Conservation (phyloP, 2,888 invertebrate genomes). For the Hypsopygia costalis region DNA sequence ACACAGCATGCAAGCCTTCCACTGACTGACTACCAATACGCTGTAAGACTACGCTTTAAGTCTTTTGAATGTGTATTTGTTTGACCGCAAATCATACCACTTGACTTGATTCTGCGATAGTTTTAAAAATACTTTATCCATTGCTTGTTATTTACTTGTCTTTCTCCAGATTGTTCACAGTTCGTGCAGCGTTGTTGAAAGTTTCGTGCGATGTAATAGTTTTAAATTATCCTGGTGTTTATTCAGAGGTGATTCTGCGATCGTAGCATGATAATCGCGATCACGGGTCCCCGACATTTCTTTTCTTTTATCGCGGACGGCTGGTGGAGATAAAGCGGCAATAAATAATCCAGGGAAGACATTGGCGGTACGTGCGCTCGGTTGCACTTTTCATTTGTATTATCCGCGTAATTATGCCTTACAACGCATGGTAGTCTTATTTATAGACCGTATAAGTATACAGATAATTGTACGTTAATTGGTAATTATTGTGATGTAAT, state of each 20-base stretch:
- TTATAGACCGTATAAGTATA: slow-evolving; percentile 46
- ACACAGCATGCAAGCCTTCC: slow-evolving; percentile 51
- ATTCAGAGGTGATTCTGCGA: slow-evolving; percentile 58
- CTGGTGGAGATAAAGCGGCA: slow-evolving; percentile 69
- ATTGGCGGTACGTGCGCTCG: slow-evolving; percentile 56
- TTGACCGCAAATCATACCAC: slow-evolving; percentile 36
- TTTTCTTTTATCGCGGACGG: slow-evolving; percentile 74
- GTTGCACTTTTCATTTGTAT: slow-evolving; percentile 70
- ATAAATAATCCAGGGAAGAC: slow-evolving; percentile 71
- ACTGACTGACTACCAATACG: slow-evolving; percentile 66
- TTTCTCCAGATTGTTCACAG: neutral
- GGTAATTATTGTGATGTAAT: slow-evolving; percentile 16
- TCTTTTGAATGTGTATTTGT: slow-evolving; percentile 61
- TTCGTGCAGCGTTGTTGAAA: slow-evolving; percentile 11
- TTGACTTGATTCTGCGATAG: neutral
- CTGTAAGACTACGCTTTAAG: slow-evolving; percentile 55
- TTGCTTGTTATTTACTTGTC: slow-evolving; percentile 21
- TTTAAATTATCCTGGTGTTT: slow-evolving; percentile 28
- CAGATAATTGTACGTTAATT: slow-evolving; percentile 56
- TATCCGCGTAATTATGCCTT: slow-evolving; percentile 68
- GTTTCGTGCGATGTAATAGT: slow-evolving; percentile 21
- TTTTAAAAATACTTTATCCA: slow-evolving; percentile 18
- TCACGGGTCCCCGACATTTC: slow-evolving; percentile 69
- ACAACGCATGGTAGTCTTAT: slow-evolving; percentile 47
- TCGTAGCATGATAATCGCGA: slow-evolving; percentile 73